These are phyloP conservation scores for Brassicogethes aeneus DNA, from an alignment of 2,888 invertebrate genomes.

Conservation along the genomic window DNA sequence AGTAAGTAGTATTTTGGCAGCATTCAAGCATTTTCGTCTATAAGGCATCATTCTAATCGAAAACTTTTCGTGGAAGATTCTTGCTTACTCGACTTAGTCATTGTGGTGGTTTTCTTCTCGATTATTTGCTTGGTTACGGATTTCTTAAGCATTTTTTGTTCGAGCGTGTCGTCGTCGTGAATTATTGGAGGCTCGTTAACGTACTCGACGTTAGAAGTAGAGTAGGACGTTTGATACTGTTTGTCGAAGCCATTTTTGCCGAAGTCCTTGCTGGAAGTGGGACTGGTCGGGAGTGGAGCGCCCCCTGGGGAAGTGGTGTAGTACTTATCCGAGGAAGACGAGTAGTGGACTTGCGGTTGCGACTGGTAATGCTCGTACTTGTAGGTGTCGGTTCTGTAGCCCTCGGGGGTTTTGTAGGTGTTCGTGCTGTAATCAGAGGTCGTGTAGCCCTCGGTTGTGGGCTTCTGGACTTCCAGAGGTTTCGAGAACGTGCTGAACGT, in stretches of 20 bases:
- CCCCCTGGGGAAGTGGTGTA: slow-evolving; percentile 30
- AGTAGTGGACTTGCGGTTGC: slow-evolving; percentile 30
- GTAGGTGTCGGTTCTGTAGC: slow-evolving; percentile 35
- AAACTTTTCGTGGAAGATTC: slow-evolving; percentile 39
- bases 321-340: slow-evolving; percentile 34
- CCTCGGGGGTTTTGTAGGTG: slow-evolving; percentile 37
- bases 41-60: slow-evolving; percentile 32
- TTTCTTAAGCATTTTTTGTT: slow-evolving; percentile 57
- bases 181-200: slow-evolving; percentile 34
- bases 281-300: slow-evolving; percentile 14
- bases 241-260: slow-evolving; percentile 29
- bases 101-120: slow-evolving; percentile 60
- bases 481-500: background rate
- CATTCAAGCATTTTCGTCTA: background rate
- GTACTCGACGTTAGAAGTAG: slow-evolving; percentile 31
- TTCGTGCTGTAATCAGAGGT: slow-evolving; percentile 35
- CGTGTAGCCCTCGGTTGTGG: slow-evolving; percentile 28
- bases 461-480: slow-evolving; percentile 4
- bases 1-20: no score
- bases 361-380: slow-evolving; percentile 36
- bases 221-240: slow-evolving; percentile 30
- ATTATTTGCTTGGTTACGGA: slow-evolving; percentile 60
- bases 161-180: slow-evolving; percentile 48
- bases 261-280: slow-evolving; percentile 23
- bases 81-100: slow-evolving; percentile 42